Base-by-base conservation (phyloP, 53 echinoderm and acorn worm genomes). In the Echinometra lucunter region DNA sequence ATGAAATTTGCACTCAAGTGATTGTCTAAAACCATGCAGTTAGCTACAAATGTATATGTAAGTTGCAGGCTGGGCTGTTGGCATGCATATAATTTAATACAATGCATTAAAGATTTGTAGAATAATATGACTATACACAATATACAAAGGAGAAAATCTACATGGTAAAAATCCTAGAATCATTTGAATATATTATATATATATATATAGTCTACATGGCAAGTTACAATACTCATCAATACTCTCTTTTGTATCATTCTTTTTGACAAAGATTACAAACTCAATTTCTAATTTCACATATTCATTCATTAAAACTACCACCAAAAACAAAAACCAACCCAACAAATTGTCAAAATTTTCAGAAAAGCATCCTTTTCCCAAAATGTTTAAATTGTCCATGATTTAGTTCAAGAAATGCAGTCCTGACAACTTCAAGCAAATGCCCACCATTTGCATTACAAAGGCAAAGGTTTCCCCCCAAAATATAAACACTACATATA, bases 61-160 rank as follows among this genome's bases (percentile, higher is more conserved):
- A 16, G 1, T 8, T 74, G 37, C 45, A 85, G 9, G 85, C 21
- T 85, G 85, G 85, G 85, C n/a, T 83, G 49, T 49, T 53, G 27
- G 45, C 85, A 85, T 85, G 85, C 85, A 85, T 85, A 85, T 85
- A 85, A 85, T 85, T 85, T 85, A 85, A 85, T 85, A 85, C 5
- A 49, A 49, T 44, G 25, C 15, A 85, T n/a, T 40, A 85, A 11
- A n/a, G 49, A n/a, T 85, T 85, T 47, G 47, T 28, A 23, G 0
- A 44, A 81, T 40, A 42, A 81, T 21, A 81, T 1, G 4, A 53
- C 8, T 85, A 16, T 85, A 47, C 85, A 85, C 23, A 47, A 85
- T 85, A 47, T 85, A 85, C 85, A 85, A n/a, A 2, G 49, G 4
- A 49, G 30, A 30, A 47, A 12, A 85, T 47, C 47, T 85, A 49